Evolutionary conservation across 1,140 invertebrate species (phyloP).

Genomic region (Monochamus saltuarius): DNA sequence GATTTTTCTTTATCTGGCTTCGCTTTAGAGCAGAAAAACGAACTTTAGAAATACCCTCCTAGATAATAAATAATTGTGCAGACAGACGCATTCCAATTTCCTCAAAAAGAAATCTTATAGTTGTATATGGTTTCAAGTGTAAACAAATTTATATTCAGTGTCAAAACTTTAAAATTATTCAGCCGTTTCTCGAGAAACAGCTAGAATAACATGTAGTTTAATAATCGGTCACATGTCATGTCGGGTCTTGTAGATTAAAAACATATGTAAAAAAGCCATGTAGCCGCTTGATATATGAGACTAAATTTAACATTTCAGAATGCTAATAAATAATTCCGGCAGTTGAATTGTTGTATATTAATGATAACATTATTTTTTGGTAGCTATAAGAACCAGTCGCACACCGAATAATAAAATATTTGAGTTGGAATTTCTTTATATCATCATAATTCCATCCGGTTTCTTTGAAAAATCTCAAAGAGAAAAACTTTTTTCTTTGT

Average conservation of each 20-base stretch:
- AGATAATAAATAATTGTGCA: no score
- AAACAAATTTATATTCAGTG: conserved; percentile 5
- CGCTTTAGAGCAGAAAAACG: no score
- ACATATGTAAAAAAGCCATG: conserved; percentile 13
- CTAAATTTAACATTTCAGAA: conserved; percentile 4
- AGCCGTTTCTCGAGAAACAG: not conserved
- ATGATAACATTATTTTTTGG: not conserved
- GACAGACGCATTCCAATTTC: not conserved
- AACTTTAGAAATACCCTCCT: no score
- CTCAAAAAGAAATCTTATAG: conserved; percentile 1
- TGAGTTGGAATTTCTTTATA: no score
- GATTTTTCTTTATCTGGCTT: no score
- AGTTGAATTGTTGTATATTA: not conserved
- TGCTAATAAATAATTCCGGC: conserved; percentile 5
- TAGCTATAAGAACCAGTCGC: no score
- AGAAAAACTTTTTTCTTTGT: no score
- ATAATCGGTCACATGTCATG: not conserved
- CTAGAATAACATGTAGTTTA: conserved; percentile 1
- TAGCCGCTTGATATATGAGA: conserved; percentile 7
- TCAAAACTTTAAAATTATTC: conserved; percentile 7
- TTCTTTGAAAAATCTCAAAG: no score
- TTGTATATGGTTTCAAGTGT: conserved; percentile 2
- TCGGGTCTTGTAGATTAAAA: conserved; percentile 9
- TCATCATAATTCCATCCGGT: no score
- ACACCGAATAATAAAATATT: no score